These are phyloP conservation scores for Tauraco erythrolophus DNA, from an alignment of 2,113 vertebrate genomes.

Conservation along the genomic window DNA sequence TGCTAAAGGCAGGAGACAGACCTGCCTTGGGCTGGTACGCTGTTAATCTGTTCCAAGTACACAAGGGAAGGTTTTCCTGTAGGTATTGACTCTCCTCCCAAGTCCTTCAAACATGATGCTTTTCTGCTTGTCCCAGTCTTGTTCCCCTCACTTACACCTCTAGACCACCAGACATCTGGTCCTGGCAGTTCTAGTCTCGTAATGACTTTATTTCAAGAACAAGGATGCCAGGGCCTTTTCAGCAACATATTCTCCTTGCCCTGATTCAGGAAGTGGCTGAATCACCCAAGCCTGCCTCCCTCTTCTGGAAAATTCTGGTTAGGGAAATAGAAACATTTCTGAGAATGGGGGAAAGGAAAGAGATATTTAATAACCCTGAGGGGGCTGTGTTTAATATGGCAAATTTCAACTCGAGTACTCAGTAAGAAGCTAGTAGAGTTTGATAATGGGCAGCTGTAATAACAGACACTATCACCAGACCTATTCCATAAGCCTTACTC, in stretches of 20 bases:
- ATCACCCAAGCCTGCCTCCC: background rate
- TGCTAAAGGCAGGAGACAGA: background rate
- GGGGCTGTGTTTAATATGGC: background rate
- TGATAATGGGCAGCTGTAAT: slow-evolving; percentile 19
- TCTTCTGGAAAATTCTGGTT: background rate
- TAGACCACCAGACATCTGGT: background rate
- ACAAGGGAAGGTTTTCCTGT: background rate
- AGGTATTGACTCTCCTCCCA: background rate
- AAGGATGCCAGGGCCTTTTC: background rate
- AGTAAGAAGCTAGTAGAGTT: background rate
- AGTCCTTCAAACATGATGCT: background rate
- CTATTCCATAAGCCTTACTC: slow-evolving; percentile 10
- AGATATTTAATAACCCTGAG: background rate
- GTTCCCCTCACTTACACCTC: background rate
- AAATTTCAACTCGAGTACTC: background rate
- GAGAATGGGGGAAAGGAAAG: background rate
- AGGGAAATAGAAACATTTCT: background rate
- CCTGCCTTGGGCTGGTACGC: background rate
- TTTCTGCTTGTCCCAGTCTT: background rate
- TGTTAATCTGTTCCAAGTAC: background rate
- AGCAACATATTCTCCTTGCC: fast-evolving
- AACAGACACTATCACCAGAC: background rate
- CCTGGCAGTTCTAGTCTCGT: background rate
- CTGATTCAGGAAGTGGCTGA: background rate
- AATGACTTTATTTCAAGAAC: background rate